phyloP scores from a whole-genome alignment of 1,140 invertebrate genomes.

The Agrypnia vestita region DNA sequence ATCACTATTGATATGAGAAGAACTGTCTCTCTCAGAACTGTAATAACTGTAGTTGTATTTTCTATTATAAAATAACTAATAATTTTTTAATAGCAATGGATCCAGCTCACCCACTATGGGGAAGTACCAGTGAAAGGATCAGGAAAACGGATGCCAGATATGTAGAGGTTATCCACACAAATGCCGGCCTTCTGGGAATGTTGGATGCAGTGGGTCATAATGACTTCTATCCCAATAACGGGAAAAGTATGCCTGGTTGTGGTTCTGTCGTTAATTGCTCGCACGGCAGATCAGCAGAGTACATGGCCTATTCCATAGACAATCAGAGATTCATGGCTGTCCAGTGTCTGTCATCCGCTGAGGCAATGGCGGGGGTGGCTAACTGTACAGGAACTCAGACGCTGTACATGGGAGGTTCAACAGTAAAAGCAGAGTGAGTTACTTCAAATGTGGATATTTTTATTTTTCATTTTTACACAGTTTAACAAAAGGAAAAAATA shows the following conservation, averaged over 20 bases:
- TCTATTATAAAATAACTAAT: no score
- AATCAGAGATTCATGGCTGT: conserved; percentile 27
- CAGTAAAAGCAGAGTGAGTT: conserved; percentile 44
- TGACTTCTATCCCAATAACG: conserved; percentile 78
- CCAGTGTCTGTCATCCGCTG: conserved; percentile 1
- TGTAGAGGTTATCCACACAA: conserved; percentile 80
- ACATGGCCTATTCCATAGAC: conserved; percentile 63
- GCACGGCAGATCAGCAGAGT: conserved; percentile 63
- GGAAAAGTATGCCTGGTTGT: conserved; percentile 76
- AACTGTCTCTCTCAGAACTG: no score
- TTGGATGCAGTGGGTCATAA: conserved; percentile 71
- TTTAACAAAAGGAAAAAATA: no score
- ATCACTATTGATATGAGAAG: no score
- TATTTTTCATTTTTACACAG: background rate
- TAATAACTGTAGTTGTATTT: no score
- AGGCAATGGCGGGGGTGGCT: background rate
- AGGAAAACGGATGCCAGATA: conserved; percentile 72
- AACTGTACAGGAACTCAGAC: conserved; percentile 21
- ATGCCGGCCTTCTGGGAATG: conserved; percentile 74
- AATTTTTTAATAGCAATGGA: conserved; percentile 20
- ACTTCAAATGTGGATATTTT: background rate
- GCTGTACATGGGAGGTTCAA: conserved; percentile 43
- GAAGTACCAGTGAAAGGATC: background rate
- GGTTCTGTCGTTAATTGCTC: conserved; percentile 54
- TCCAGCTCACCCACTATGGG: conserved; percentile 21